Evolutionary conservation across 2,888 invertebrate species (phyloP).

Genomic region (Cheilosia vulpina): DNA sequence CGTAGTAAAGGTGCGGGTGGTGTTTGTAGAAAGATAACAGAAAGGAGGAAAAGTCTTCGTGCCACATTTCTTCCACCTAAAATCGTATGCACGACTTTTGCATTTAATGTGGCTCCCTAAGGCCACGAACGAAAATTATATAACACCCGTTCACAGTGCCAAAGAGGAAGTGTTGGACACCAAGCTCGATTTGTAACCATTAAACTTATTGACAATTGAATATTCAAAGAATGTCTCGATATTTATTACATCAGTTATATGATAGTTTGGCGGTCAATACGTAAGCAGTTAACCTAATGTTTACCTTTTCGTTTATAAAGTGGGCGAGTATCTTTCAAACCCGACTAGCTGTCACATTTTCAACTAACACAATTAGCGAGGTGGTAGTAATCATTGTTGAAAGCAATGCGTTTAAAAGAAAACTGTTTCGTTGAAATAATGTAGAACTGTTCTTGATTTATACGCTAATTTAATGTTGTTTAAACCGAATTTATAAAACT

Average conservation of each 20-base stretch:
- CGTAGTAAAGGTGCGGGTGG: not conserved
- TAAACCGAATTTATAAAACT: too few relatives aligned
- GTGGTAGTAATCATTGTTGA: constrained; percentile 13
- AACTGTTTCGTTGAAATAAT: too few relatives aligned
- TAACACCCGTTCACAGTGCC: constrained; percentile 45
- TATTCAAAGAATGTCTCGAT: constrained; percentile 58
- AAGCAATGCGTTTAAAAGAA: not conserved
- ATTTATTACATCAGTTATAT: constrained; percentile 55
- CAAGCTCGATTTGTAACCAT: constrained; percentile 11
- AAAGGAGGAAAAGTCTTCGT: constrained; percentile 21
- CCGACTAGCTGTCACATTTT: constrained; percentile 11
- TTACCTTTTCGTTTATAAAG: constrained; percentile 2
- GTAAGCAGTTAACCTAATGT: not conserved
- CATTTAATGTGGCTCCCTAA: constrained; percentile 31
- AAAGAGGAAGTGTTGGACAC: constrained; percentile 49
- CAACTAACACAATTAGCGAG: constrained; percentile 5
- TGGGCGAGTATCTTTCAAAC: not conserved
- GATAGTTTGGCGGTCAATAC: constrained; percentile 4
- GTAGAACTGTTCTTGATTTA: too few relatives aligned
- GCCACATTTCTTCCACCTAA: constrained; percentile 26
- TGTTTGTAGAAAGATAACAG: not conserved
- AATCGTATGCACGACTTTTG: constrained; percentile 27
- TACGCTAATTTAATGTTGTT: too few relatives aligned
- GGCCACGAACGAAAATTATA: constrained; percentile 33
- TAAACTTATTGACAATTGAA: constrained; percentile 21